Evolutionary conservation across 2,888 invertebrate species (phyloP).

Genomic region (Apamea crenata): DNA sequence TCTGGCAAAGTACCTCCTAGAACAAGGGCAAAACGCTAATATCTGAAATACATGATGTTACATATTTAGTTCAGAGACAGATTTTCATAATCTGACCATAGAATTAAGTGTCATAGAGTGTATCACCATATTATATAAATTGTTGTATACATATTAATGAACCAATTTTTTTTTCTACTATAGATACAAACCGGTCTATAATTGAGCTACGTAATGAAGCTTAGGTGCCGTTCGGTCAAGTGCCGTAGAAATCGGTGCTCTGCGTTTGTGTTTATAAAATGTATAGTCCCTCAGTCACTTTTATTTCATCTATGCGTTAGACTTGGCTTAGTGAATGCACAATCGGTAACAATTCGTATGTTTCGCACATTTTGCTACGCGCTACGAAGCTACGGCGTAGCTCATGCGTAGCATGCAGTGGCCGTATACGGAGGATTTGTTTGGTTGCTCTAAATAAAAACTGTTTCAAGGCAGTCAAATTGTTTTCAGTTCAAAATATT

Average conservation of each 20-base stretch:
- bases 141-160: background rate
- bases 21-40: background rate
- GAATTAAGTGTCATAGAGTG: background rate
- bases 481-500: background rate
- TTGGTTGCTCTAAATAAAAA: constrained; percentile 3
- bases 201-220: background rate
- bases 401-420: constrained; percentile 17
- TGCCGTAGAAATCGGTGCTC: background rate
- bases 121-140: background rate
- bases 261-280: background rate
- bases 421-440: background rate
- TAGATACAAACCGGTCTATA: background rate
- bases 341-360: background rate
- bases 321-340: background rate
- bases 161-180: background rate
- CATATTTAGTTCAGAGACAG: background rate
- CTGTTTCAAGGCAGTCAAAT: background rate
- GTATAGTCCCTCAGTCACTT: background rate
- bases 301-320: background rate
- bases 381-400: constrained; percentile 40
- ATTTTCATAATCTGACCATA: background rate
- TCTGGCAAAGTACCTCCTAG: background rate
- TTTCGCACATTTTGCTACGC: constrained; percentile 7
- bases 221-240: background rate
- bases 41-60: background rate